Conservation (phyloP, 2,797 vertebrate genomes). For the Leptodactylus fallax region DNA sequence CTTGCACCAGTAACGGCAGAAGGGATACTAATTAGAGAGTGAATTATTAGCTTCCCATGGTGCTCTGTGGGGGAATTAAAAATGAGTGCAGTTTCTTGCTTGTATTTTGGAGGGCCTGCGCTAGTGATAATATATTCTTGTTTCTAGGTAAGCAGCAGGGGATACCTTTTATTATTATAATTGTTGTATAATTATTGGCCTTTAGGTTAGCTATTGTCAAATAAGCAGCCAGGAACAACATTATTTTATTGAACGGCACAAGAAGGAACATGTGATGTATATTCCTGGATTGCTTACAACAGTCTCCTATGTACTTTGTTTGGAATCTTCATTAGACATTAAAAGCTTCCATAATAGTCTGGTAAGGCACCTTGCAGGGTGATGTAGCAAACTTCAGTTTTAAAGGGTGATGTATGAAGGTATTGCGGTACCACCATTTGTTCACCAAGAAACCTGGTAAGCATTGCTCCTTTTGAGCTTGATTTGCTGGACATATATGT, state of each 20-base stretch:
- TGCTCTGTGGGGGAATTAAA: conserved; percentile 83
- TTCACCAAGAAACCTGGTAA: too few relatives aligned
- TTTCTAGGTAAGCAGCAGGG: conserved; percentile 81
- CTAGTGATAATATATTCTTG: conserved; percentile 79
- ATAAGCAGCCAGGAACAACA: conserved; percentile 80
- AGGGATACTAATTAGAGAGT: conserved; percentile 85
- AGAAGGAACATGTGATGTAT: conserved; percentile 75
- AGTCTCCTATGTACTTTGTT: conserved; percentile 13
- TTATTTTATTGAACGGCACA: conserved; percentile 81
- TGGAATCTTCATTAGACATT: conserved; percentile 27
- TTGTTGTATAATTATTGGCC: conserved; percentile 83
- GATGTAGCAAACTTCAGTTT: neutral
- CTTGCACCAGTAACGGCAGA: conserved; percentile 80
- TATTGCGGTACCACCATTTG: neutral
- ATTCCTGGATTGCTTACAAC: conserved; percentile 72
- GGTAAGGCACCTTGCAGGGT: neutral
- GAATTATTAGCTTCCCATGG: conserved; percentile 86
- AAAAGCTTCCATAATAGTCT: conserved; percentile 1
- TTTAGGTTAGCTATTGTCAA: conserved; percentile 82
- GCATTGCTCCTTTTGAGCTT: neutral
- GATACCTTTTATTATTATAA: conserved; percentile 82
- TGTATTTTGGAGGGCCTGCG: conserved; percentile 73
- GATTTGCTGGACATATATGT: neutral
- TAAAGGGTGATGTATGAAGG: neutral
- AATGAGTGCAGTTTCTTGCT: conserved; percentile 78